Percentiles rank a stretch among this genome's conserved stretches.
Evolutionary conservation across 2,888 invertebrate genomes (phyloP).

Genomic region (Caradrina kadenii): DNA sequence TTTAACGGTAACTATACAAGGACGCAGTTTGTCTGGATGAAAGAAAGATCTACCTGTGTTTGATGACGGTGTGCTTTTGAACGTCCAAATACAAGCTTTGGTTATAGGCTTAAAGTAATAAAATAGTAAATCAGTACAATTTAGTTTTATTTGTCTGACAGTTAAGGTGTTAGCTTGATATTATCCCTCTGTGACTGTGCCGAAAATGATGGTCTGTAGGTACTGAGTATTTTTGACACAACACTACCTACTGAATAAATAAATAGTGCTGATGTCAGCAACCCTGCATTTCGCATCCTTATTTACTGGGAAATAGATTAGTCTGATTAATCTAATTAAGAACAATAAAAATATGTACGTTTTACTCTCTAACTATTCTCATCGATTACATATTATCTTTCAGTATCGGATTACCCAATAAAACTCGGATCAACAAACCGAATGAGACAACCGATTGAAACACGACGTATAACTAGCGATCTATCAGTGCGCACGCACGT

Average conservation of each 20-base stretch:
- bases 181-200: conserved; percentile 12
- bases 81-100: conserved; percentile 37
- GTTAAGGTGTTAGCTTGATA: conserved; percentile 11
- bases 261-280: neutral
- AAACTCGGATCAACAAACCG: conserved; percentile 53
- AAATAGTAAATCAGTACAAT: conserved; percentile 51
- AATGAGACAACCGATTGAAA: conserved; percentile 52
- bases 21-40: conserved; percentile 64
- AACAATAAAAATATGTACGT: conserved; percentile 5
- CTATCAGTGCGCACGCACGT: conserved; percentile 79
- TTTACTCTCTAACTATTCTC: neutral
- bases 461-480: conserved; percentile 66
- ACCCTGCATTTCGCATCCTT: neutral
- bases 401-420: conserved; percentile 48
- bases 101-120: conserved; percentile 36
- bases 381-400: conserved; percentile 18
- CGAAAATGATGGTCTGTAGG: conserved; percentile 15
- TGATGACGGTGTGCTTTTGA: conserved; percentile 55
- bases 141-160: conserved; percentile 28
- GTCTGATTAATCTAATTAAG: conserved; percentile 1
- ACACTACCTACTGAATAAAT: neutral
- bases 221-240: conserved; percentile 7
- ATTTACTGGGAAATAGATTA: conserved; percentile 11
- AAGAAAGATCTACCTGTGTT: conserved; percentile 76
- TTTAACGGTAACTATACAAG: conserved; percentile 81